Conservation (phyloP, 2,888 invertebrate species). For the Hylaea fasciaria region DNA sequence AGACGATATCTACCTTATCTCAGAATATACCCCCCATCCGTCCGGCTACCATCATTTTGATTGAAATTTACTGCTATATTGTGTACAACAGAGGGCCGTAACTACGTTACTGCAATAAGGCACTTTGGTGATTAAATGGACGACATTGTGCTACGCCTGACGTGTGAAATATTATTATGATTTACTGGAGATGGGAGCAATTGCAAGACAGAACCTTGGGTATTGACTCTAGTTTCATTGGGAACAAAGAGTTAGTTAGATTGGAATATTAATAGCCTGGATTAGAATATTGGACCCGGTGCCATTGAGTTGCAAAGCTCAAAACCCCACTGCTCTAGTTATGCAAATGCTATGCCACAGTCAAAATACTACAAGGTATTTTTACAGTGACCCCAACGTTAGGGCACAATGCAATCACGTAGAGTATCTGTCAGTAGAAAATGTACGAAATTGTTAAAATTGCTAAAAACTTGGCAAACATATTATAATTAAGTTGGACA, state of each 20-base stretch:
- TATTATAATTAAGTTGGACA: conserved; percentile 75
- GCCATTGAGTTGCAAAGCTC: too few relatives aligned
- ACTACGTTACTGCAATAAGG: conserved; percentile 73
- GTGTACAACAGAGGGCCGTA: conserved; percentile 68
- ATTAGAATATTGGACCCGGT: too few relatives aligned
- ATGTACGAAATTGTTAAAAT: conserved; percentile 60
- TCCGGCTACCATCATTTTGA: conserved; percentile 79
- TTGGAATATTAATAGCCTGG: too few relatives aligned
- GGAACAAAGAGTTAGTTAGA: too few relatives aligned
- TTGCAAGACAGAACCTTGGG: too few relatives aligned
- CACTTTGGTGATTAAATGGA: conserved; percentile 80
- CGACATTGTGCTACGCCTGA: conserved; percentile 40
- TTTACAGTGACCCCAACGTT: conserved; percentile 21
- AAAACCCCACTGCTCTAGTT: too few relatives aligned
- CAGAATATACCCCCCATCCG: conserved; percentile 61
- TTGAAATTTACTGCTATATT: conserved; percentile 78
- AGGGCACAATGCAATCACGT: conserved; percentile 42
- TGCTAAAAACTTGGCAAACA: conserved; percentile 59
- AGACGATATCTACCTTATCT: conserved; percentile 24
- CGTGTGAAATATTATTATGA: conserved; percentile 42
- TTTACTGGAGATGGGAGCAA: conserved; percentile 8
- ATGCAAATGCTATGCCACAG: too few relatives aligned
- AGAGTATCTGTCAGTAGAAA: conserved; percentile 39
- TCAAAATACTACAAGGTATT: background rate
- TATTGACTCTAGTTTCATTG: too few relatives aligned